Evolutionary conservation across 37 sponge, comb jelly and placozoan genomes (phyloP).

Genomic region (Cladorhizidae sp.): DNA sequence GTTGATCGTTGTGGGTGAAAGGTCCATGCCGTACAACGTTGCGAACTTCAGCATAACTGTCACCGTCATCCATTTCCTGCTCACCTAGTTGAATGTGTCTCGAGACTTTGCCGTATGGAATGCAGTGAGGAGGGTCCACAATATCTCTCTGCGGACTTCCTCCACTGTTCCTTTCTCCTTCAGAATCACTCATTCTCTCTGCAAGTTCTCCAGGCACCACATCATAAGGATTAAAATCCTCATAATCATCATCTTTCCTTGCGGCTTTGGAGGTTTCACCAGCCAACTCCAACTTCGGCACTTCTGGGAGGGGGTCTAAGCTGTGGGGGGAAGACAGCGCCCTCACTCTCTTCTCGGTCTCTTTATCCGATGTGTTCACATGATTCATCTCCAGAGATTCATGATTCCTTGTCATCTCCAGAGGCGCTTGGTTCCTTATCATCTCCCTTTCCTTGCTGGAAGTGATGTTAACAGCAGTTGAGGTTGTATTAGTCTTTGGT

Average conservation of each 20-base stretch:
- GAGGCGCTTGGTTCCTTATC: neutral
- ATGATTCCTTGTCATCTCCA: too few species aligned
- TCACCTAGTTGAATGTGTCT: neutral
- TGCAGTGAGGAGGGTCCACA: neutral
- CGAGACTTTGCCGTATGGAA: conserved; percentile 36
- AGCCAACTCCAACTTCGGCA: conserved; percentile 8
- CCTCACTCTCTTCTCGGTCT: neutral
- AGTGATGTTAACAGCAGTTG: neutral
- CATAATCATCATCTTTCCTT: conserved; percentile 33
- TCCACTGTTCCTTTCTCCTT: conserved; percentile 3
- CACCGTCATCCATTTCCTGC: neutral
- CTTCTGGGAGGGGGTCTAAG: conserved; percentile 19
- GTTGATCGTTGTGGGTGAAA: conserved; percentile 1
- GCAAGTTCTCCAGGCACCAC: neutral
- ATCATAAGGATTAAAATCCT: conserved; percentile 35
- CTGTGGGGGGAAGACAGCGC: neutral
- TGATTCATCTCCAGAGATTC: too few species aligned
- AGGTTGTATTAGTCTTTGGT: neutral
- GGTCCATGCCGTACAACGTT: conserved; percentile 3
- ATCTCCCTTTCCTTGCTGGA: neutral
- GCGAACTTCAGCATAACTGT: conserved; percentile 43
- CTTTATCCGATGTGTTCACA: neutral
- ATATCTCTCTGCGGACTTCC: conserved; percentile 1
- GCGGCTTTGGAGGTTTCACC: neutral
- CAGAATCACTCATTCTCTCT: neutral